A percentile compares a stretch with the other conserved stretches of the same genome.
These are phyloP conservation scores for Sander lucioperca DNA, from an alignment of 2,113 vertebrate genomes.

Conservation along the genomic window DNA sequence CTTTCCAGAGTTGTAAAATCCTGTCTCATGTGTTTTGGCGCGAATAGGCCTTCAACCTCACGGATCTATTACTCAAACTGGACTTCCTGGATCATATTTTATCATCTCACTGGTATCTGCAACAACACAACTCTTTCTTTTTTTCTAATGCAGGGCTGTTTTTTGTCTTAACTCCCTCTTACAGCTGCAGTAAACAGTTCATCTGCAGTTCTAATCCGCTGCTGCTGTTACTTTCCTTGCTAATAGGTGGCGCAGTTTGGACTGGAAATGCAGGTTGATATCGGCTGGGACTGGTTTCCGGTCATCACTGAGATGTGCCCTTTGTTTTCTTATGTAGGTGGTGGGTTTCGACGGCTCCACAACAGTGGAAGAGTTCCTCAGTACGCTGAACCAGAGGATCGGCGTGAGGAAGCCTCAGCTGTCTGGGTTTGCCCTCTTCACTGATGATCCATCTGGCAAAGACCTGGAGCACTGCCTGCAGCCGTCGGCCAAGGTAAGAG, in stretches of 20 bases:
- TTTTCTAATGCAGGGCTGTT: not conserved
- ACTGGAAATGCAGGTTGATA: not conserved
- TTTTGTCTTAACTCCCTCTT: not conserved
- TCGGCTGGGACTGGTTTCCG: not conserved
- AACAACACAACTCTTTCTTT: not conserved
- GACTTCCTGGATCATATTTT: constrained; percentile 6
- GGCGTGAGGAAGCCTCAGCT: constrained; percentile 88
- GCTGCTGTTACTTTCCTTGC: not conserved
- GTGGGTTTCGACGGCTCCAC: constrained; percentile 93
- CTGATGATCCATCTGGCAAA: constrained; percentile 90
- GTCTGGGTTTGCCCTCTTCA: constrained; percentile 89
- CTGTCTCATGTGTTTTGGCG: not conserved
- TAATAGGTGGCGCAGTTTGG: not conserved
- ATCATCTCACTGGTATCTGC: not conserved
- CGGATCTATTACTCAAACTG: not conserved
- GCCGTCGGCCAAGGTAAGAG: constrained; percentile 86
- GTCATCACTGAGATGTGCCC: not conserved
- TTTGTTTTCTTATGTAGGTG: constrained; percentile 79
- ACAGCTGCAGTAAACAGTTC: not conserved
- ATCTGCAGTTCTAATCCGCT: not conserved
- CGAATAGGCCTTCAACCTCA: not conserved
- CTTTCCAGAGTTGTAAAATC: not conserved
- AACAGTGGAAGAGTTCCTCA: constrained; percentile 90
- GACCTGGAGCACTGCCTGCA: constrained; percentile 90
- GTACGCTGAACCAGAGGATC: constrained; percentile 88